Conservation (phyloP, 2,113 vertebrate genomes). For the Ctenodactylus gundi region DNA sequence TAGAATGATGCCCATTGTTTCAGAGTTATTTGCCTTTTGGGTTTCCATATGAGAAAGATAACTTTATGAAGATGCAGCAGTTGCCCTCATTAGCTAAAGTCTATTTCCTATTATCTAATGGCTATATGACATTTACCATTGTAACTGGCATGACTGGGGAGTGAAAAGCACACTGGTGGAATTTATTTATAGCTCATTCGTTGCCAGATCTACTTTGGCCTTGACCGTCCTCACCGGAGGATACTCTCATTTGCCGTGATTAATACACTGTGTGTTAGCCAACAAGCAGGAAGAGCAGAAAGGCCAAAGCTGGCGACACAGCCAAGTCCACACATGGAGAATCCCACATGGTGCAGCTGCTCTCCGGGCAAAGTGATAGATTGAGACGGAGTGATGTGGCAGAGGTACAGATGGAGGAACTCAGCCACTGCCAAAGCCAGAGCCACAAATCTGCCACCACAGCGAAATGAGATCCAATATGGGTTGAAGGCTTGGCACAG, state of each 20-base stretch:
- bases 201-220: constrained; percentile 14
- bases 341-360: constrained; percentile 13
- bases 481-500: background rate
- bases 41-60: constrained; percentile 5
- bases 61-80: background rate
- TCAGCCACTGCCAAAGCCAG: constrained; percentile 51
- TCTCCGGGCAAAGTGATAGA: constrained; percentile 19
- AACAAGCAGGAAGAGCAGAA: constrained; percentile 49
- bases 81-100: constrained; percentile 18
- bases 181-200: constrained; percentile 35
- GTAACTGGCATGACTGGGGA: background rate
- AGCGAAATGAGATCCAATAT: background rate
- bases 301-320: background rate
- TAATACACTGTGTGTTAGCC: constrained; percentile 28
- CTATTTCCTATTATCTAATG: background rate
- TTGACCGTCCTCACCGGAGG: constrained; percentile 25
- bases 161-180: background rate
- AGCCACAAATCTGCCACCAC: constrained; percentile 26
- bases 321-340: constrained; percentile 45
- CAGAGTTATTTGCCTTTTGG: constrained; percentile 27
- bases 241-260: constrained; percentile 49
- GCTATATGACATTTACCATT: background rate
- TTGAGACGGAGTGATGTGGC: constrained; percentile 38
- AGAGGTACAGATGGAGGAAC: constrained; percentile 59
- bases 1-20: background rate